Percentiles rank a stretch among this genome's conserved stretches.
Evolutionary conservation across 2,797 vertebrate species (phyloP).

Genomic region (Gastrophryne carolinensis): DNA sequence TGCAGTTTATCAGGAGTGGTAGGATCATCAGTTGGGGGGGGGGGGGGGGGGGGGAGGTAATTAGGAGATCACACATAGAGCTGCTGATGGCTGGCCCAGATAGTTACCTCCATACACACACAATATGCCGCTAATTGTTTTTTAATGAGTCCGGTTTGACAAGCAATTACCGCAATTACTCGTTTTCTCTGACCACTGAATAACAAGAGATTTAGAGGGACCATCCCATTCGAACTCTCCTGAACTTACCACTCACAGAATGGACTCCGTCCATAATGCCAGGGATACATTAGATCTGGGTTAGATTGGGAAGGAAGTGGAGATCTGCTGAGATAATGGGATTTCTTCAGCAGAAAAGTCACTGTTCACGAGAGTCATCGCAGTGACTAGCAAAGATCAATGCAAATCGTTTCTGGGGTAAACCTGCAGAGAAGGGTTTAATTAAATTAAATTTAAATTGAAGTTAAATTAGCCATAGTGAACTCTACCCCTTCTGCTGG

Average conservation of each 20-base stretch:
- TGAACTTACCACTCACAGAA: background rate
- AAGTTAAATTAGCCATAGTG: too few relatives aligned
- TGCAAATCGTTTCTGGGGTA: too few relatives aligned
- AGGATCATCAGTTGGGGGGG: background rate
- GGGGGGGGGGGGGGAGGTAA: slow-evolving; percentile 5
- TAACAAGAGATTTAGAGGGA: background rate
- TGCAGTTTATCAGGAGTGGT: slow-evolving; percentile 24
- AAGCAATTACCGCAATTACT: slow-evolving; percentile 16
- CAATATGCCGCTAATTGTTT: slow-evolving; percentile 28
- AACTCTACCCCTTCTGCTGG: too few relatives aligned
- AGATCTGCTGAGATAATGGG: background rate
- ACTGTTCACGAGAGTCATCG: too few relatives aligned
- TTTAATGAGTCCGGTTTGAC: slow-evolving; percentile 36
- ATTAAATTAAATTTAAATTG: too few relatives aligned
- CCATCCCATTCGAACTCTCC: background rate
- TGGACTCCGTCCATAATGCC: background rate
- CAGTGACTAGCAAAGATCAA: too few relatives aligned
- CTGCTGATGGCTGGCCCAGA: slow-evolving; percentile 35
- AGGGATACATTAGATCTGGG: too few relatives aligned
- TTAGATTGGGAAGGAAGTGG: background rate
- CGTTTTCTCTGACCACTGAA: slow-evolving; percentile 3
- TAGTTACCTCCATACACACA: slow-evolving; percentile 17
- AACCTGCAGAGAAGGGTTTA: too few relatives aligned
- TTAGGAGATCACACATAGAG: slow-evolving; percentile 16
- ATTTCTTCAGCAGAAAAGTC: too few relatives aligned